phyloP scores from a whole-genome alignment of 2,797 vertebrate genomes.

The Falco novaeseelandiae region DNA sequence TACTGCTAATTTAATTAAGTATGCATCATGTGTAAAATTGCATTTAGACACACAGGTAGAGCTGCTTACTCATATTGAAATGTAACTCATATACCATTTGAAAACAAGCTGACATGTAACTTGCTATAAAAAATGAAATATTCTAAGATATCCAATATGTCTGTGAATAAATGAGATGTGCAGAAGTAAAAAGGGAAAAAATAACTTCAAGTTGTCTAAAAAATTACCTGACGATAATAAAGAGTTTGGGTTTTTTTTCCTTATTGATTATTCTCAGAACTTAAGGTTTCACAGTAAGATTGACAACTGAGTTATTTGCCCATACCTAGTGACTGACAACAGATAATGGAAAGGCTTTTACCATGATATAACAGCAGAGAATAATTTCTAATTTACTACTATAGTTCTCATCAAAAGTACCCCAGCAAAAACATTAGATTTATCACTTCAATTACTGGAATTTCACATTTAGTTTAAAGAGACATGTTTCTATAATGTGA shows the following conservation, averaged over 20 bases:
- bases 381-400: constrained; percentile 92
- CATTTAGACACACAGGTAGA: constrained; percentile 1
- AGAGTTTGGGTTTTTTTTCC: constrained; percentile 39
- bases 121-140: constrained; percentile 71
- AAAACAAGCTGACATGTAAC: constrained; percentile 60
- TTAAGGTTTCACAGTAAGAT: constrained; percentile 81
- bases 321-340: constrained; percentile 86
- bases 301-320: constrained; percentile 89
- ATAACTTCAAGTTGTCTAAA: constrained; percentile 55
- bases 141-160: constrained; percentile 46
- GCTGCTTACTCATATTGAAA: constrained; percentile 37
- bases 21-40: constrained; percentile 43
- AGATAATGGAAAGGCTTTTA: constrained; percentile 89
- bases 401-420: constrained; percentile 88
- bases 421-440: constrained; percentile 86
- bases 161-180: constrained; percentile 72
- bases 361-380: constrained; percentile 85
- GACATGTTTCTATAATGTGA: constrained; percentile 94
- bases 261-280: constrained; percentile 87
- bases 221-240: constrained; percentile 65
- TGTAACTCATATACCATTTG: constrained; percentile 34
- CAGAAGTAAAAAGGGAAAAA: constrained; percentile 55
- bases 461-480: constrained; percentile 96
- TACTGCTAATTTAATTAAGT: constrained; percentile 71
- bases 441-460: constrained; percentile 94